Conservation (phyloP, 2,797 vertebrate genomes). For the Apogon hyalosoma region DNA sequence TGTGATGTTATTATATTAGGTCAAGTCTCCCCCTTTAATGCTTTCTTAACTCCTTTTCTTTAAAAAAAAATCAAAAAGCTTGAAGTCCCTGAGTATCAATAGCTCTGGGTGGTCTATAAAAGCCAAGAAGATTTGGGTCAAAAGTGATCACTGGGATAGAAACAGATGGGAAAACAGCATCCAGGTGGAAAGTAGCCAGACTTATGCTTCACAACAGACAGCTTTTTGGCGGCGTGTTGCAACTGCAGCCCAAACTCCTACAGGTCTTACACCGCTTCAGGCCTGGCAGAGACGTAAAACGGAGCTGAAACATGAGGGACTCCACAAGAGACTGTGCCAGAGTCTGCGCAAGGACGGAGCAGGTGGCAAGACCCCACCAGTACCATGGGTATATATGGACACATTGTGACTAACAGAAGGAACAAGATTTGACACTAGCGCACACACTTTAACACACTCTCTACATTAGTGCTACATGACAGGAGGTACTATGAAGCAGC, state of each 20-base stretch:
- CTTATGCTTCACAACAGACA: conserved; percentile 56
- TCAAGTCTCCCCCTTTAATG: no score
- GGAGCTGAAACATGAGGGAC: conserved; percentile 60
- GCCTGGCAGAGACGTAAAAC: conserved; percentile 60
- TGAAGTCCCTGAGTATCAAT: conserved; percentile 32
- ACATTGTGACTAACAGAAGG: conserved; percentile 43
- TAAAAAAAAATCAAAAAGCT: conserved; percentile 15
- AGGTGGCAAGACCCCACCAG: conserved; percentile 66
- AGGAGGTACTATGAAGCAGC: conserved; percentile 44
- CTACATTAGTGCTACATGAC: conserved; percentile 25
- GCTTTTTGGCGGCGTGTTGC: conserved; percentile 50
- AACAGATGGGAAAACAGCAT: conserved; percentile 66
- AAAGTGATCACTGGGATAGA: conserved; percentile 63
- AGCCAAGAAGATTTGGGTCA: conserved; percentile 58
- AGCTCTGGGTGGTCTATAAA: conserved; percentile 21
- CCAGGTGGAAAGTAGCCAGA: conserved; percentile 69
- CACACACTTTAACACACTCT: conserved; percentile 24
- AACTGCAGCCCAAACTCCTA: conserved; percentile 43
- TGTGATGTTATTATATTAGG: no score
- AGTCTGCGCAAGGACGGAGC: conserved; percentile 39
- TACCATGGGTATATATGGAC: conserved; percentile 36
- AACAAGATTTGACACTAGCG: conserved; percentile 23
- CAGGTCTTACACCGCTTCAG: conserved; percentile 30
- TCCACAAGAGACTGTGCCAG: conserved; percentile 38
- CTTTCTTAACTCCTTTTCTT: neutral